Evolutionary conservation across 2,113 vertebrate genomes (phyloP).

Genomic region (Phylloscopus trochilus): DNA sequence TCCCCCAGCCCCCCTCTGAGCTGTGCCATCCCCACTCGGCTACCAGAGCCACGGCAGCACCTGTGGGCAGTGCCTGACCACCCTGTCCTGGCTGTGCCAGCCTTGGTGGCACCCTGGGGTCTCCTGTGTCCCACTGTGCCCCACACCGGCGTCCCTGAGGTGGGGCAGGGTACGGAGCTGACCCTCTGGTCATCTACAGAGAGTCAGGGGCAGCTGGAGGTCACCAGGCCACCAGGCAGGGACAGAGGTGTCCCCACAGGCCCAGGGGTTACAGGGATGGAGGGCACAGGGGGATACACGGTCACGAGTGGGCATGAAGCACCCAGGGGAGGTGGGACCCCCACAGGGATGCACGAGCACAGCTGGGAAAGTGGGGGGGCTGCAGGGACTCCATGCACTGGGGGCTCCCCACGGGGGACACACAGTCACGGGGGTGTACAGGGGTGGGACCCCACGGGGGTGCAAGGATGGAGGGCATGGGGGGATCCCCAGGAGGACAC

Average conservation of each 20-base stretch:
- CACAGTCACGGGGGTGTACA: fast-evolving
- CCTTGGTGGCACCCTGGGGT: background rate
- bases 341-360: background rate
- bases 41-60: background rate
- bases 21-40: fast-evolving
- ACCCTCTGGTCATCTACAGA: background rate
- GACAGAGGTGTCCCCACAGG: background rate
- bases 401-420: background rate
- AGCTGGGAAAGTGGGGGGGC: background rate
- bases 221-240: background rate
- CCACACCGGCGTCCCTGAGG: background rate
- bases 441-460: too few relatives aligned
- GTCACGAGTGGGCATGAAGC: too few relatives aligned
- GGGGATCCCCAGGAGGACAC: background rate
- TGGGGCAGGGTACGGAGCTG: fast-evolving
- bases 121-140: background rate
- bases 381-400: background rate
- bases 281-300: background rate
- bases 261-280: background rate
- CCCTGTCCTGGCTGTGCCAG: background rate
- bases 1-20: fast-evolving
- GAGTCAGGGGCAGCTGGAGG: background rate
- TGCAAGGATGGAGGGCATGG: too few relatives aligned
- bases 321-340: background rate
- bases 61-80: background rate